Evolutionary conservation across 2,113 vertebrate genomes (phyloP), one percentile per base, ranked within the genome.

Genomic region (Strix uralensis): DNA sequence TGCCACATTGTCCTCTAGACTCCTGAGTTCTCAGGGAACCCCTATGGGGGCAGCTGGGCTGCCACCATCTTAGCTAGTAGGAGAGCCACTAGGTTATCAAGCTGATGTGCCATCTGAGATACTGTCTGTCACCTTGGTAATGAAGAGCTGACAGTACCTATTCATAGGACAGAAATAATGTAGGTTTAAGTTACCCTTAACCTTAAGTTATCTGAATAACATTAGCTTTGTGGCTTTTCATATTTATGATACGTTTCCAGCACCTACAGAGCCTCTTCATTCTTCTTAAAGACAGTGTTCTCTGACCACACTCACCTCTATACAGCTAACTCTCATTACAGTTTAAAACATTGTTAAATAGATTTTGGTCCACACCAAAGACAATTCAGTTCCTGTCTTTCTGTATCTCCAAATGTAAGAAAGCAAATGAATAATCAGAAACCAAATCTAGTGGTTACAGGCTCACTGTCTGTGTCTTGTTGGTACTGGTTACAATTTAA

Each of bases 361-460:
- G 32, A 52, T 83, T 94, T 85, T 90, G 5, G 36, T 83, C 54
- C 21, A 26, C 32, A 36, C 16, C 44, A 59, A 86, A 80, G 42
- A 42, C 23, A 78, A 8, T 85, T 80, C 6, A 8, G 25, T 74
- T 82, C 30, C 38, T 32, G 58, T 77, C 69, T 82, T 92, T 71
- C 54, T 80, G n/a, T 67, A 27, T 74, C 66, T 81, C 69, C 81
- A 91, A 86, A 81, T 12, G 18, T 18, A 91, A 77, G 63, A n/a
- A 81, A 5, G 4, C 40, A 93, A 90, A 81, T 65, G 38, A 95
- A 79, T 81, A 81, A 81, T 69, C 36, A 75, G 81, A 81, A 95
- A 81, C 36, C 78, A 84, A 94, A 90, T 92, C 23, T 81, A 59
- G 78, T 63, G 92, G 79, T 94, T 93, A 47, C 59, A 80, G 86